Evolutionary conservation across 2,797 vertebrate species (phyloP).

Genomic region (Sebastes hubbsi): DNA sequence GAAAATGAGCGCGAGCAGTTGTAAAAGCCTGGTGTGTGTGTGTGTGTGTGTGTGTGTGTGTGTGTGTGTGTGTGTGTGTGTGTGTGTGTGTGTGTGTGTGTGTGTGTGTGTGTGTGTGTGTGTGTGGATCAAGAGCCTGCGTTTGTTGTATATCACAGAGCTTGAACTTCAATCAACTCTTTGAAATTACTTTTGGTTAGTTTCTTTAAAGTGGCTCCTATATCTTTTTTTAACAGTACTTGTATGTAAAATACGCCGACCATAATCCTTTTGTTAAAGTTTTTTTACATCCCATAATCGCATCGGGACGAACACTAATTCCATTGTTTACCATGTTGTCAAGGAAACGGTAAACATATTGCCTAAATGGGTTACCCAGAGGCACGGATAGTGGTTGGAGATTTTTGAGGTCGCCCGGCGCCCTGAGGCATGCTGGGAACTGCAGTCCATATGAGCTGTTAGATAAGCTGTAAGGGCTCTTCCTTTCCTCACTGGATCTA

Average conservation of each 20-base stretch:
- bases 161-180: conserved; percentile 4
- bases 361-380: conserved; percentile 64
- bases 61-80: neutral
- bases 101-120: neutral
- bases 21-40: neutral
- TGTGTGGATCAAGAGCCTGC: neutral
- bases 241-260: neutral
- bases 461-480: conserved; percentile 41
- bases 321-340: conserved; percentile 43
- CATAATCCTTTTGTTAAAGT: conserved; percentile 13
- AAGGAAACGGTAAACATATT: conserved; percentile 52
- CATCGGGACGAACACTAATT: neutral
- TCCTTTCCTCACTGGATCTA: conserved; percentile 27
- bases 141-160: conserved; percentile 3
- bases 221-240: neutral
- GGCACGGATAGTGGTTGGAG: conserved; percentile 21
- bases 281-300: conserved; percentile 12
- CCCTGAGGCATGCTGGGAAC: conserved; percentile 68
- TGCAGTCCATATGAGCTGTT: conserved; percentile 60
- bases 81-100: neutral
- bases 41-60: neutral
- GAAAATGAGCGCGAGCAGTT: neutral
- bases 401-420: conserved; percentile 62
- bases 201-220: conserved; percentile 22
- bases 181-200: neutral